These are phyloP conservation scores for Zaprionus ornatus DNA, from an alignment of 1,140 invertebrate species.

Conservation along the genomic window DNA sequence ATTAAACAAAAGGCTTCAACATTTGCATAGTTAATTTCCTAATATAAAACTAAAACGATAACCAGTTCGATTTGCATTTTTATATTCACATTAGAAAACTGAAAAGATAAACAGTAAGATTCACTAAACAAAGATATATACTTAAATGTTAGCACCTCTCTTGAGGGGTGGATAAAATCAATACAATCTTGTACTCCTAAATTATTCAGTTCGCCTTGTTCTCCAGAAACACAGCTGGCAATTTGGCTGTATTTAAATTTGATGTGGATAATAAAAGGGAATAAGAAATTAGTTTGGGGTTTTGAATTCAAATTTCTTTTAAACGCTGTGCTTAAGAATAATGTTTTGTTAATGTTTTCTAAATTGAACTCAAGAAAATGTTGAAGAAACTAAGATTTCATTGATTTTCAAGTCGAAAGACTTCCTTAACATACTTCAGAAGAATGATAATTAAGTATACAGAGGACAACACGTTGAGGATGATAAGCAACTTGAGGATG, in stretches of 20 bases:
- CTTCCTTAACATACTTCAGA: not conserved
- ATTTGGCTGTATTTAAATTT: not conserved
- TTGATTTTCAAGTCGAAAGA: not conserved
- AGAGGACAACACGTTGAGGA: too few species aligned
- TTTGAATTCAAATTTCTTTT: not conserved
- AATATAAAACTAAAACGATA: too few species aligned
- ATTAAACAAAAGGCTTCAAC: too few species aligned
- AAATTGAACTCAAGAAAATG: not conserved
- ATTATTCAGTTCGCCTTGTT: not conserved
- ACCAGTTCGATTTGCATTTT: too few species aligned
- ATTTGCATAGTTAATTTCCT: too few species aligned
- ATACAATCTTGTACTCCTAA: not conserved
- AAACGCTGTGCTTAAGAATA: not conserved
- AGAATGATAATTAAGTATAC: too few species aligned
- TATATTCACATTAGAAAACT: not conserved
- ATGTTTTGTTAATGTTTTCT: not conserved
- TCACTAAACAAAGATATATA: not conserved
- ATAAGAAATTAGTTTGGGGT: constrained; percentile 1
- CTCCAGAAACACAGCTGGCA: constrained; percentile 3
- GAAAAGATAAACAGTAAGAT: not conserved
- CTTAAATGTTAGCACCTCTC: not conserved
- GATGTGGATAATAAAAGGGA: constrained; percentile 4
- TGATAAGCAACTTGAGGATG: too few species aligned
- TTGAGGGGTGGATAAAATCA: not conserved
- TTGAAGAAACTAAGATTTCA: not conserved